phyloP scores from a whole-genome alignment of 2,113 vertebrate genomes.

The Anseranas semipalmata region DNA sequence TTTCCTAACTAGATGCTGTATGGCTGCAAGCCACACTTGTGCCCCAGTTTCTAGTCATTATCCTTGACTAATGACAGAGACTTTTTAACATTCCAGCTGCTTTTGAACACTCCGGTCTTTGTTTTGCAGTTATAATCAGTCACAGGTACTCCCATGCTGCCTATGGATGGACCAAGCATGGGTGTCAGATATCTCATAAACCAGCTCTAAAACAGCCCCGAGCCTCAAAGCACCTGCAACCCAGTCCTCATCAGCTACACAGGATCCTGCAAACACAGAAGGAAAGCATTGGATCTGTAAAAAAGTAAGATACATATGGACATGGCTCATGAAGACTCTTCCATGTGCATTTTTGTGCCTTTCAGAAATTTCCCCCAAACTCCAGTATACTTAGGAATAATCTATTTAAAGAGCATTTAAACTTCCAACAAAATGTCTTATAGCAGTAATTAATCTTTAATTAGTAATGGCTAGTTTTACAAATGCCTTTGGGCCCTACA shows the following conservation, averaged over 20 bases:
- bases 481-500: not conserved
- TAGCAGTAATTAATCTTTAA: not conserved
- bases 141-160: not conserved
- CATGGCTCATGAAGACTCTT: not conserved
- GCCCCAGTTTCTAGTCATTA: not conserved
- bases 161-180: not conserved
- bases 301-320: not conserved
- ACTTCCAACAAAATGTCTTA: not conserved
- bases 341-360: not conserved
- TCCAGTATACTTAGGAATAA: not conserved
- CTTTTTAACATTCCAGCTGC: not conserved
- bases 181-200: not conserved
- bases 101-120: not conserved
- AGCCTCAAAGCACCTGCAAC: not conserved
- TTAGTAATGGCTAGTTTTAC: too few relatives aligned
- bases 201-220: not conserved
- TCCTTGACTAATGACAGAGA: not conserved
- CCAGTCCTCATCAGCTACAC: not conserved
- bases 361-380: not conserved
- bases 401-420: not conserved
- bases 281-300: not conserved
- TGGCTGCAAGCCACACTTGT: not conserved
- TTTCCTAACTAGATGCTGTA: not conserved
- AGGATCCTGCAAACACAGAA: not conserved
- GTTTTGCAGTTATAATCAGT: not conserved